These are phyloP conservation scores for Porites lutea DNA, from an alignment of 64 coral and sea anemone genomes.

Conservation along the genomic window DNA sequence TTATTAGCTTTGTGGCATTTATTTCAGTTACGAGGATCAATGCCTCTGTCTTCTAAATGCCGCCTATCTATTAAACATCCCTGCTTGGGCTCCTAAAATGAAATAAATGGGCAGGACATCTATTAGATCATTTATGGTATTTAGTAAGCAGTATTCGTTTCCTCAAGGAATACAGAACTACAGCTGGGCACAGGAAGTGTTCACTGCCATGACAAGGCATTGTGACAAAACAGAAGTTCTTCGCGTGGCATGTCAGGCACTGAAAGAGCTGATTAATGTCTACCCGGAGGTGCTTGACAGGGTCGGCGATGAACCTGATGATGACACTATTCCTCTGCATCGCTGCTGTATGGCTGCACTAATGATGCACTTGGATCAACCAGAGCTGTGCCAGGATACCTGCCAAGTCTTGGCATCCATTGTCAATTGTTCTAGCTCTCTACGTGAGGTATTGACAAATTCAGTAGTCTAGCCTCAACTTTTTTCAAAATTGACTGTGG, in stretches of 20 bases:
- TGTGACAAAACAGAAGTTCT: constrained; percentile 72
- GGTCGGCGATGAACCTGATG: constrained; percentile 53
- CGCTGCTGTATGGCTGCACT: constrained; percentile 79
- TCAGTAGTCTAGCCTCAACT: too few species aligned
- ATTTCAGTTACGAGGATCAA: too few species aligned
- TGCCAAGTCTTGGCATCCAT: constrained; percentile 61
- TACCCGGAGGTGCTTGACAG: constrained; percentile 50
- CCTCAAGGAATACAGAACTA: constrained; percentile 20
- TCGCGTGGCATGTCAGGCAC: constrained; percentile 48
- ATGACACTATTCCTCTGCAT: constrained; percentile 67
- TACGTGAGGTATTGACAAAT: constrained; percentile 54
- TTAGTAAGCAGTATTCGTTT: background rate
- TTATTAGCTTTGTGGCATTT: too few species aligned
- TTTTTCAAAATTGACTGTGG: too few species aligned
- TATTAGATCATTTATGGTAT: too few species aligned
- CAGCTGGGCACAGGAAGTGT: constrained; percentile 64
- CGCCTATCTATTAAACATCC: too few species aligned
- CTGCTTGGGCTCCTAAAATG: too few species aligned
- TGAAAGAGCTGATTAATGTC: constrained; percentile 56
- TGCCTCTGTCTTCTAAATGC: too few species aligned
- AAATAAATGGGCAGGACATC: too few species aligned
- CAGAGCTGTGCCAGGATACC: constrained; percentile 49
- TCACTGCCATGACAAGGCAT: constrained; percentile 82
- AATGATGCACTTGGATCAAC: constrained; percentile 69
- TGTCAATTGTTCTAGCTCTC: constrained; percentile 34